phyloP scores from a whole-genome alignment of 2,888 invertebrate species.

The Agrilus mali region DNA sequence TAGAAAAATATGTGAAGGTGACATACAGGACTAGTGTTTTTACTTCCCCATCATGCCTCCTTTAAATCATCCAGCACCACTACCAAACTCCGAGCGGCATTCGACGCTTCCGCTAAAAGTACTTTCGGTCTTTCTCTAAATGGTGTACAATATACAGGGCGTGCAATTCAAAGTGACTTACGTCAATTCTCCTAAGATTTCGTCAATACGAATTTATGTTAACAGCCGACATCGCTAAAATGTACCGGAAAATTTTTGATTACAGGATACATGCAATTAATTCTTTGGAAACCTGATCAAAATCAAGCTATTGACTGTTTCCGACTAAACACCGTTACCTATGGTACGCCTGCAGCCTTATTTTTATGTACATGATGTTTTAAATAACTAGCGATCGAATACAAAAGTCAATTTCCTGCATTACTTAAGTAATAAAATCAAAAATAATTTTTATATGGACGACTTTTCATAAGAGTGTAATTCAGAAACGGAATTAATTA shows the following conservation, averaged over 20 bases:
- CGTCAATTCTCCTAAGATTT: constrained; percentile 18
- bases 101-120: constrained; percentile 18
- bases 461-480: constrained; percentile 9
- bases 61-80: constrained; percentile 14
- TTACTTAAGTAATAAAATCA: constrained; percentile 5
- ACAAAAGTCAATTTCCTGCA: constrained; percentile 8
- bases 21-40: constrained; percentile 3
- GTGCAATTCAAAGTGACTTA: constrained; percentile 17
- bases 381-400: constrained; percentile 9
- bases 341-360: constrained; percentile 14
- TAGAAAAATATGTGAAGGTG: constrained; percentile 1
- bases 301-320: constrained; percentile 7
- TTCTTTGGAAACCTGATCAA: constrained; percentile 13
- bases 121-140: constrained; percentile 17
- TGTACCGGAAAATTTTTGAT: constrained; percentile 20
- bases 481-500: not conserved
- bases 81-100: constrained; percentile 21
- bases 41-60: constrained; percentile 21
- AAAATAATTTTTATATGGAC: constrained; percentile 13
- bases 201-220: constrained; percentile 15
- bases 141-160: constrained; percentile 17
- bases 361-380: constrained; percentile 13
- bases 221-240: constrained; percentile 18
- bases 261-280: constrained; percentile 13
- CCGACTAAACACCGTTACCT: constrained; percentile 13